A percentile compares a stretch with the other conserved stretches of the same genome.
These are phyloP conservation scores for Tychaedon coryphoeus DNA, from an alignment of 2,113 vertebrate genomes.

Conservation along the genomic window DNA sequence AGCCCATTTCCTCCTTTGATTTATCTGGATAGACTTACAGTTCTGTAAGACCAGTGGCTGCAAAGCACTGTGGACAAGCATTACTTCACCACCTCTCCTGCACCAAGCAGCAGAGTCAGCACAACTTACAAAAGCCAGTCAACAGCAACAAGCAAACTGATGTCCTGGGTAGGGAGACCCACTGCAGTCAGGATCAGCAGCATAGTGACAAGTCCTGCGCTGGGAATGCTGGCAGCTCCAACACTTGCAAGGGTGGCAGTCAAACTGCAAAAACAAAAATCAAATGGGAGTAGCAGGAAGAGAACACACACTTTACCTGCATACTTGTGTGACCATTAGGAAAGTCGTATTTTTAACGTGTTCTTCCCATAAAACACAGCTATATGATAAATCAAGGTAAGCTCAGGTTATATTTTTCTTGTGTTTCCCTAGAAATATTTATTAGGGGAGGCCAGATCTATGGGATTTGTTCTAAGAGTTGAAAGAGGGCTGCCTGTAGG, in stretches of 20 bases:
- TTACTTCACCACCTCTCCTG: neutral
- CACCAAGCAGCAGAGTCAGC: neutral
- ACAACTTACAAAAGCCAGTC: slow-evolving; percentile 97
- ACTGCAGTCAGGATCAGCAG: slow-evolving; percentile 96
- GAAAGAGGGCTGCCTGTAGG: neutral
- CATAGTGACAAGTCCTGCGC: slow-evolving; percentile 96
- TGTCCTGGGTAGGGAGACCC: slow-evolving; percentile 95
- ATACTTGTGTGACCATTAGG: neutral
- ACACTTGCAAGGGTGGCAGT: slow-evolving; percentile 96
- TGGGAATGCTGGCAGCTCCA: slow-evolving; percentile 97
- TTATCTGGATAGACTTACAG: neutral
- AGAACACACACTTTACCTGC: neutral
- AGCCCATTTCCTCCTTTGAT: neutral
- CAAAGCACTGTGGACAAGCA: neutral
- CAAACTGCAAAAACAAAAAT: slow-evolving; percentile 77
- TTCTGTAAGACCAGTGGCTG: neutral
- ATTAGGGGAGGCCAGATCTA: neutral
- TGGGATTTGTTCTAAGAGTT: neutral
- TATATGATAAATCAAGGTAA: neutral
- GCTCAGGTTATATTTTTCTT: neutral
- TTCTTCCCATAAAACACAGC: neutral
- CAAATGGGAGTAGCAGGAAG: neutral
- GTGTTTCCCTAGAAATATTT: neutral
- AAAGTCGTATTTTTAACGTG: neutral
- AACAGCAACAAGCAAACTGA: slow-evolving; percentile 96